Evolutionary conservation across 2,113 vertebrate species (phyloP), one percentile per base, ranked within the genome.

Genomic region (Micronisus gabar): DNA sequence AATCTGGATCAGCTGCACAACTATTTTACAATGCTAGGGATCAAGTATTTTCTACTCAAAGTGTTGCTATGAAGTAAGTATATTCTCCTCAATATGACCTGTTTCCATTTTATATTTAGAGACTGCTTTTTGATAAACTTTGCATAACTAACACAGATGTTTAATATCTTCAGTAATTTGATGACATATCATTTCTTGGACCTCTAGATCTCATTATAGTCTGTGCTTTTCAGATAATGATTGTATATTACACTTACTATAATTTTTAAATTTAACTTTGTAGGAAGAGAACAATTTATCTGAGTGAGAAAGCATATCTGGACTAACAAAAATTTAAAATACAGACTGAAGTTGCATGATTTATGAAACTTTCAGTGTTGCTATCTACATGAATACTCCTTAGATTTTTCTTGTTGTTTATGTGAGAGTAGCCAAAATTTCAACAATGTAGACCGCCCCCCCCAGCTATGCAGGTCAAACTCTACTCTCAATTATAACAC

Each of bases 91-190:
- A 67, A 68, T 80, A 27, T 2, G 7, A 56, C 16, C 10, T 30
- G 25, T 72, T 88, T 86, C 30, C 20, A 38, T 76, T 93, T 90
- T 79, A 15, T 79, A 53, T 34, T 84, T 61, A 53, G 52, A 95
- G 74, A 55, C 36, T 74, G 4, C 43, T 80, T 89, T 83, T 56
- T 86, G 56, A 90, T 86, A 81, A 90, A 94, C 71, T 85, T 72
- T 86, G 79, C 67, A 90, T 53, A 95, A 53, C 81, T 43, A 88
- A 80, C 45, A 88, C 83, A 93, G 92, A 84, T 96, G 92, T 90
- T 95, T 86, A 91, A 52, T 61, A 61, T 94, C 81, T n/a, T 67
- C 56, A 88, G 27, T 63, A 72, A 86, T 82, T 50, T 89, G 61
- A 65, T 81, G 66, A 89, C 40, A 59, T 45, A 63, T 38, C 55